Conservation (phyloP, 2,888 invertebrate genomes). For the Osedax fenrisi region DNA sequence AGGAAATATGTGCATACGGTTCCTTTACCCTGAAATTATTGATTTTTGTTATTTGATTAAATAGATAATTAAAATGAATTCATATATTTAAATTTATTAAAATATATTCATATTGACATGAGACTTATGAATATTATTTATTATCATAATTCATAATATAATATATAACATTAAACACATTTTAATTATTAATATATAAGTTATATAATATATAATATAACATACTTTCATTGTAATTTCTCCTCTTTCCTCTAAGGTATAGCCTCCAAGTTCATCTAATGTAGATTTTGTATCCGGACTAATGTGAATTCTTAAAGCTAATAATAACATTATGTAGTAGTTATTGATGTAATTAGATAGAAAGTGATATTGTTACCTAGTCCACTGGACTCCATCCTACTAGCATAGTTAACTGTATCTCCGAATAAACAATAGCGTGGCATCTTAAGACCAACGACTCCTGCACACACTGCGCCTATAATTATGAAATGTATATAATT, state of each 20-base stretch:
- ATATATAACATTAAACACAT: too few species aligned
- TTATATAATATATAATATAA: too few species aligned
- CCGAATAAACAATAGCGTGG: slow-evolving; percentile 29
- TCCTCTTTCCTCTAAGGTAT: slow-evolving; percentile 38
- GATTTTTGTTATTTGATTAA: too few species aligned
- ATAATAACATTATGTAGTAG: slow-evolving; percentile 1
- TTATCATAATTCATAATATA: background rate
- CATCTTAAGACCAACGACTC: slow-evolving; percentile 29
- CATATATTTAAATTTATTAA: too few species aligned
- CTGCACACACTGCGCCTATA: slow-evolving; percentile 25
- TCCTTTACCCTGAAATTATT: slow-evolving; percentile 45
- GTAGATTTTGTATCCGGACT: slow-evolving; percentile 40
- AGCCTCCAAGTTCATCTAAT: slow-evolving; percentile 40
- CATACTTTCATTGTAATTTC: slow-evolving; percentile 41
- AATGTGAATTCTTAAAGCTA: slow-evolving; percentile 42
- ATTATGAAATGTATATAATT: too few species aligned
- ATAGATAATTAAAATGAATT: too few species aligned
- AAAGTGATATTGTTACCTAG: slow-evolving; percentile 15
- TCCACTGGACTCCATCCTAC: slow-evolving; percentile 29
- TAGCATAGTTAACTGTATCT: slow-evolving; percentile 30
- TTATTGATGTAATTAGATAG: background rate
- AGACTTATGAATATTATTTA: too few species aligned
- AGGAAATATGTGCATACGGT: slow-evolving; percentile 40
- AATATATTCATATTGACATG: too few species aligned
- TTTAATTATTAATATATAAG: too few species aligned